Evolutionary conservation across 2,113 vertebrate genomes (phyloP), one percentile per base, ranked within the genome.

Genomic region (Microcebus jonahi): DNA sequence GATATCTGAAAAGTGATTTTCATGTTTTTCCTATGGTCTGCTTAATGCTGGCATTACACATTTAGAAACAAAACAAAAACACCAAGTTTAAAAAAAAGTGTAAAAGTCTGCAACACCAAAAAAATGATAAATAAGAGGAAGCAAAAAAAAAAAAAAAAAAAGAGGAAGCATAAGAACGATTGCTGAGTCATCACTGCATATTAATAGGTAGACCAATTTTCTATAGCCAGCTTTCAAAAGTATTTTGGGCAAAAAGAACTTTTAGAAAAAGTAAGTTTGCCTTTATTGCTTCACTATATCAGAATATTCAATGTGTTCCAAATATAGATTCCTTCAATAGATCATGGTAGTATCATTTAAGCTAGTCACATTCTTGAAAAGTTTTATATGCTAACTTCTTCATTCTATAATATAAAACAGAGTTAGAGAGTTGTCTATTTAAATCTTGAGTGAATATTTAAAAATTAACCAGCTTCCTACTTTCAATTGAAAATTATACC

Each of bases 381-480:
- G 15, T 71, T 95, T 96, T 95, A 85, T 31, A 67, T 45, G 70
- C 36, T 39, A 31, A 79, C 42, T 83, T 81, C 27, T 65, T 87
- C 57, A 90, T 4, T 65, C 17, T 76, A 36, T 53, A 95, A 86
- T 50, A 77, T 50, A 7, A 93, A 92, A 73, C 12, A n/a, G 20
- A 42, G 4, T 68, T 88, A 70, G 23, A 90, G 8, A 90, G 18
- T 39, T 89, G n/a, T 57, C 79, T 79, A 59, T 81, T 94, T 96
- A 84, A 94, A 77, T 65, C 53, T 84, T 84, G n/a, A 90, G 70
- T 80, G 77, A 82, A 84, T 87, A 94, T 88, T 95, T 87, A 65
- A 96, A 97, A 75, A 75, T 96, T 91, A 96, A 95, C 50, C 20
- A 85, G 39, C 83, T 86, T 71, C 21, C 36, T 18, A 81, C 17